Conservation (phyloP, 2,888 invertebrate species). For the Rhagophthalmus giganteus region DNA sequence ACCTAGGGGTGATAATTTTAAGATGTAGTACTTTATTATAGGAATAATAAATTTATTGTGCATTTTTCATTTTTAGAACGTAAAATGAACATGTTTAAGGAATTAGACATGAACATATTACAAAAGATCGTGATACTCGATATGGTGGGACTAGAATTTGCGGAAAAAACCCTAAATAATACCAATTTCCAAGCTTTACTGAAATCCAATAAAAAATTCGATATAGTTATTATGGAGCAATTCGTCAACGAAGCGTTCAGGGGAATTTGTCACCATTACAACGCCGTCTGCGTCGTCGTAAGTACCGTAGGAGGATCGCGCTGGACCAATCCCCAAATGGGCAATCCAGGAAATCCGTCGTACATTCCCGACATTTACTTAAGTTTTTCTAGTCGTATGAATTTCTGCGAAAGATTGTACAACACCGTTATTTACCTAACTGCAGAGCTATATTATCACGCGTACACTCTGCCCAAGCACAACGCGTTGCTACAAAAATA, state of each 20-base stretch:
- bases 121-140: too few species aligned
- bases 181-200: conserved; percentile 47
- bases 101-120: too few species aligned
- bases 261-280: conserved; percentile 48
- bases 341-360: conserved; percentile 55
- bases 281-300: conserved; percentile 45
- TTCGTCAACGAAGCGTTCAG: conserved; percentile 56
- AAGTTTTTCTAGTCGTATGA: conserved; percentile 54
- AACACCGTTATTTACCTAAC: conserved; percentile 55
- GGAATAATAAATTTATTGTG: too few species aligned
- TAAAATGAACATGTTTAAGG: too few species aligned
- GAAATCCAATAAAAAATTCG: conserved; percentile 47
- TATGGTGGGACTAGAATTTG: too few species aligned
- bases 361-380: conserved; percentile 56
- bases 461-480: conserved; percentile 39
- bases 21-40: too few species aligned
- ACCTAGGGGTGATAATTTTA: too few species aligned
- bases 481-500: conserved; percentile 40
- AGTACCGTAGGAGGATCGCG: conserved; percentile 53
- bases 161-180: too few species aligned
- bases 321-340: conserved; percentile 56
- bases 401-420: conserved; percentile 58
- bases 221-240: conserved; percentile 47
- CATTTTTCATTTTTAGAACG: too few species aligned
- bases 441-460: conserved; percentile 36